These are phyloP conservation scores for Macrocentrus cingulum DNA, from an alignment of 1,140 invertebrate genomes.

Conservation along the genomic window DNA sequence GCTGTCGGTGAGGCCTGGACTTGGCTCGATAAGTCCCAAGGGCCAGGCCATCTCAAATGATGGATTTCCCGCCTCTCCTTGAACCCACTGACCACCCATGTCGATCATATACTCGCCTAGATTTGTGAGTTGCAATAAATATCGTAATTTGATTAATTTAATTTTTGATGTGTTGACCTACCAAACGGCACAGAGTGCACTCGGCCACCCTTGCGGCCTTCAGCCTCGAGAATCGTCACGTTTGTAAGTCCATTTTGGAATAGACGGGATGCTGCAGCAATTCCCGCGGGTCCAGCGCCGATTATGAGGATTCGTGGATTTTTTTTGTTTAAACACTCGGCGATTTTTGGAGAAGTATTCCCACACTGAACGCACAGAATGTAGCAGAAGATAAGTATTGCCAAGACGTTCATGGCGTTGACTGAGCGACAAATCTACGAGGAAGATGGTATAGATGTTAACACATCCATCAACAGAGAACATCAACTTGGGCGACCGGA, in stretches of 20 bases:
- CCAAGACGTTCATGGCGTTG: no score
- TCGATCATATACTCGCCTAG: conserved; percentile 67
- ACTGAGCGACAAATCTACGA: no score
- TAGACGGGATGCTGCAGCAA: conserved; percentile 62
- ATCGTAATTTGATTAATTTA: not conserved
- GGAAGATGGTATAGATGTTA: no score
- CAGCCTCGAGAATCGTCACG: conserved; percentile 69
- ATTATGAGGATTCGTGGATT: conserved; percentile 63
- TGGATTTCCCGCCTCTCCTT: conserved; percentile 74
- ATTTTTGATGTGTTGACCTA: conserved; percentile 19
- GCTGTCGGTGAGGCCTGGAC: not conserved
- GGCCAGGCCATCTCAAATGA: conserved; percentile 68
- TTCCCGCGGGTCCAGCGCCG: conserved; percentile 64
- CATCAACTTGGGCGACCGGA: no score
- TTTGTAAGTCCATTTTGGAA: conserved; percentile 60
- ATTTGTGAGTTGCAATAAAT: conserved; percentile 12
- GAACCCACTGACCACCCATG: conserved; percentile 83
- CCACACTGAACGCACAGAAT: no score
- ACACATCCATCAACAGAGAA: no score
- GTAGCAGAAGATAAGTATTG: no score
- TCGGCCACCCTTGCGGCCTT: conserved; percentile 71
- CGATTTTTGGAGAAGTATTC: no score
- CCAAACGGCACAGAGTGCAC: conserved; percentile 65
- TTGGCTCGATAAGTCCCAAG: conserved; percentile 30
- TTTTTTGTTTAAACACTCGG: no score